These are phyloP conservation scores for Mimumesa dahlbomi DNA, from an alignment of 2,888 invertebrate genomes.

Conservation along the genomic window DNA sequence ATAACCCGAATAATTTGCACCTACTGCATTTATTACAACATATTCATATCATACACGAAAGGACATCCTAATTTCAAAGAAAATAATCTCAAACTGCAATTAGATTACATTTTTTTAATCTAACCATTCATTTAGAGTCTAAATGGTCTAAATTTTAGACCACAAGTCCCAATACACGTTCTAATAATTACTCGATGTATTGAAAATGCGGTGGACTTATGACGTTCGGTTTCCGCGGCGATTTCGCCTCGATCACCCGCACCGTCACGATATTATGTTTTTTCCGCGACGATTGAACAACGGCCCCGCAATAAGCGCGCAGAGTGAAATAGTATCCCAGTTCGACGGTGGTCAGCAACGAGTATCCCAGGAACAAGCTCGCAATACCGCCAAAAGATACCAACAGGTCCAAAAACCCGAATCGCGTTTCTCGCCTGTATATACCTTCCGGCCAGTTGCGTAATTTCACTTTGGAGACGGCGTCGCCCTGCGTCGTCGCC, in stretches of 20 bases:
- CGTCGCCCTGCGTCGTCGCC: conserved; percentile 83
- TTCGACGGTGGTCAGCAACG: conserved; percentile 88
- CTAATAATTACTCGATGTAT: conserved; percentile 23
- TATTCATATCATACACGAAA: no score
- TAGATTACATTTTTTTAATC: no score
- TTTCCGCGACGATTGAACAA: conserved; percentile 51
- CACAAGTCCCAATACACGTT: background rate
- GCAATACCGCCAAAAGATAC: conserved; percentile 84
- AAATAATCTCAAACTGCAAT: no score
- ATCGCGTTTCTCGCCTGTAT: conserved; percentile 90
- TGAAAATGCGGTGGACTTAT: conserved; percentile 26
- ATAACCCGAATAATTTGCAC: no score
- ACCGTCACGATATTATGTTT: conserved; percentile 42
- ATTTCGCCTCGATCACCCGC: conserved; percentile 23
- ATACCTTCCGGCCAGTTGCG: conserved; percentile 87
- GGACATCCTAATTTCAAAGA: no score
- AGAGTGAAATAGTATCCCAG: conserved; percentile 89
- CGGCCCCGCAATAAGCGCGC: conserved; percentile 83
- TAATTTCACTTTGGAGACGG: conserved; percentile 31
- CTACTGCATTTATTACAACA: no score
- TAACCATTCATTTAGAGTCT: no score
- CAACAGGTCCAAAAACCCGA: conserved; percentile 91
- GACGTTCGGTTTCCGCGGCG: background rate
- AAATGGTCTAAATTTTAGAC: no score
- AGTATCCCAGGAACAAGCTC: conserved; percentile 86